Evolutionary conservation across 2,888 invertebrate species (phyloP), one percentile per base, ranked within the genome.

Genomic region (Malthinus flaveolus): DNA sequence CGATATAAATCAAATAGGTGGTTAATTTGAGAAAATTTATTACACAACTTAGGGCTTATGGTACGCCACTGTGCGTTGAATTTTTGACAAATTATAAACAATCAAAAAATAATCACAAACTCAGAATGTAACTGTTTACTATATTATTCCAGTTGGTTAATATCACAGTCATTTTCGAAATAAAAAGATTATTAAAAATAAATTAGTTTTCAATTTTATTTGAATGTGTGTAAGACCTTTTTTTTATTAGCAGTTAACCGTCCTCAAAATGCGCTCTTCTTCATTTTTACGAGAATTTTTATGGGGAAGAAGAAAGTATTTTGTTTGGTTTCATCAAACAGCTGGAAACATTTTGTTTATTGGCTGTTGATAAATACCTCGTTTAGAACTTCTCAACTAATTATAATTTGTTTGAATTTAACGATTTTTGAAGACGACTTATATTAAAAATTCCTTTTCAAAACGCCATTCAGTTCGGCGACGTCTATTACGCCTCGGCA

Each of bases 171-270:
- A 53, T 39, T 32, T 55, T 49, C 53, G 55, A 35, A 23, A 23
- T 23, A 23, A 23, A 3, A 23, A 59, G 50, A 50, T 54, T 60
- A 65, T 63, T 63, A 63, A 62, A 63, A 53, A 56, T 58, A 66
- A 66, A 65, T 66, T 62, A 60, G 59, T 48, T 42, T 62, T 56
- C 13, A 45, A 58, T 47, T 39, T 46, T 59, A 57, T 63, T 61
- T 62, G 23, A 23, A 23, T 23, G 53, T 49, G 44, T 59, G 64
- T 44, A 58, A 61, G 23, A 2, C 5, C 23, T 5, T 23, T 23
- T 23, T 63, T 69, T 70, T 68, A 69, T 67, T 69, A 69, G 66
- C 66, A 66, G 66, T 68, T 69, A 67, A 66, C 67, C 66, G 66
- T 66, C 68, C 61, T 62, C 62, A 42, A 42, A 65, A 62, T 66